A percentile compares a stretch with the other conserved stretches of the same genome.
Conservation (phyloP, 2,113 vertebrate species). For the Melanotaenia duboulayi region DNA sequence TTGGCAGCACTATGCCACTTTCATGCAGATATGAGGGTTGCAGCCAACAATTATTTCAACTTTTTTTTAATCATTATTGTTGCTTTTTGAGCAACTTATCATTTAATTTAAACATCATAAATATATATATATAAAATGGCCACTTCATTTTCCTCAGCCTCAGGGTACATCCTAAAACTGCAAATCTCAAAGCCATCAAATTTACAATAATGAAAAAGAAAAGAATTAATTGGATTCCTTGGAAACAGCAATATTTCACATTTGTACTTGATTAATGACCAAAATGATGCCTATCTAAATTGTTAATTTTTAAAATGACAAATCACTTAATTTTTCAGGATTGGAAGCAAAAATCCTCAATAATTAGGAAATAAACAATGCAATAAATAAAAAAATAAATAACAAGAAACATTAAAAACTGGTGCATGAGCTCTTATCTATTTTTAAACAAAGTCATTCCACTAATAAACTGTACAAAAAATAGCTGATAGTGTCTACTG, state of each 20-base stretch:
- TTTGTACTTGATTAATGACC: not conserved
- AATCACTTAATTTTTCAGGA: not conserved
- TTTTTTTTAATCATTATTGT: not conserved
- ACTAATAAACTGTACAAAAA: too few relatives aligned
- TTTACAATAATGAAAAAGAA: conserved; percentile 6
- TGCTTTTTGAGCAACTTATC: not conserved
- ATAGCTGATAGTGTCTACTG: too few relatives aligned
- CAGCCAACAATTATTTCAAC: conserved; percentile 4
- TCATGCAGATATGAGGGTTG: conserved; percentile 14
- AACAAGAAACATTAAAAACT: too few relatives aligned
- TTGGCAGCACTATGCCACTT: conserved; percentile 8
- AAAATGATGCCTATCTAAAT: conserved; percentile 2
- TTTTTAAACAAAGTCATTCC: too few relatives aligned
- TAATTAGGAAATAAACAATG: too few relatives aligned
- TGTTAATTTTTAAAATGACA: not conserved
- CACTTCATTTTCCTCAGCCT: not conserved
- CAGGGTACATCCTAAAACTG: not conserved
- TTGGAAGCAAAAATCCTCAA: too few relatives aligned
- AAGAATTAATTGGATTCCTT: not conserved
- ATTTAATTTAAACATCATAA: not conserved
- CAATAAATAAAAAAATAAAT: too few relatives aligned
- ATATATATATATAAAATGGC: not conserved
- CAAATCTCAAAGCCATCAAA: not conserved
- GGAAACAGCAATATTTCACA: not conserved
- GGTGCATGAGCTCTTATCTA: too few relatives aligned